phyloP scores from a whole-genome alignment of 2,888 invertebrate genomes.

The Pammene fasciana region DNA sequence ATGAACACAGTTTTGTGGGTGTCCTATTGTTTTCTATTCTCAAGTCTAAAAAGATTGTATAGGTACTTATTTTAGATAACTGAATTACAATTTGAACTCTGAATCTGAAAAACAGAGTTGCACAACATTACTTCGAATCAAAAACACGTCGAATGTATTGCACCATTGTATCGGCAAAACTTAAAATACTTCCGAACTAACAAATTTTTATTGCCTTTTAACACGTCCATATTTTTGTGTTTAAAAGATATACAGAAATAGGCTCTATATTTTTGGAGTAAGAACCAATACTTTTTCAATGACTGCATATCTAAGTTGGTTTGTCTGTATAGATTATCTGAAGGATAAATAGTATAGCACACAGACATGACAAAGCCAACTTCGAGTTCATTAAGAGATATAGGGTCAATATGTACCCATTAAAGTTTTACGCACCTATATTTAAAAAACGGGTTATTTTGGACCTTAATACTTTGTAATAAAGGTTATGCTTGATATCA shows the following conservation, averaged over 20 bases:
- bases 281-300: background rate
- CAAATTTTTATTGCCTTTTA: conserved; percentile 25
- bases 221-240: background rate
- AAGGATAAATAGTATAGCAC: conserved; percentile 36
- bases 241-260: background rate
- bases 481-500: conserved; percentile 5
- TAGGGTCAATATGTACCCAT: conserved; percentile 41
- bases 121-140: conserved; percentile 19
- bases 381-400: conserved; percentile 39
- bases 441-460: background rate
- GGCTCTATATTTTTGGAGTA: background rate
- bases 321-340: conserved; percentile 33
- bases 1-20: too few relatives aligned
- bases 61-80: background rate
- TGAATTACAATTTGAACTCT: background rate
- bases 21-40: too few relatives aligned
- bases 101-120: too few relatives aligned
- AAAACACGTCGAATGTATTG: conserved; percentile 14
- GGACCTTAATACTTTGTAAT: background rate
- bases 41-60: too few relatives aligned
- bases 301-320: conserved; percentile 5
- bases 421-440: conserved; percentile 31
- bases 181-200: conserved; percentile 21
- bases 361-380: conserved; percentile 41
- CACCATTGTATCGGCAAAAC: conserved; percentile 28